Percentiles rank a stretch among this genome's conserved stretches.
Conservation (phyloP, 53 echinoderm and acorn worm species). For the Paelopatides confundens region DNA sequence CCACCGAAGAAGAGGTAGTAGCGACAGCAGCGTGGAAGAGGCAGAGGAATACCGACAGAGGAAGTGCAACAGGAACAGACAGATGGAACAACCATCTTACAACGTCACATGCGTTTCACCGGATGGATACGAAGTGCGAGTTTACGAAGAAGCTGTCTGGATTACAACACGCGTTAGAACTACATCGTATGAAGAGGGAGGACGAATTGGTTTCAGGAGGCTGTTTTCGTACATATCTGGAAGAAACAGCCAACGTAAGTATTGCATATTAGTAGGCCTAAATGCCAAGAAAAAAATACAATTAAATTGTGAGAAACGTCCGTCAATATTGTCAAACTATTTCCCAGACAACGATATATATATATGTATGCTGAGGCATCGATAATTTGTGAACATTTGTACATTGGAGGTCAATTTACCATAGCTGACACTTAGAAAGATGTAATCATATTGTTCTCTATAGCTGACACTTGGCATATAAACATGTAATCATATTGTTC, state of each 20-base stretch:
- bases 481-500: too few species aligned
- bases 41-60: not conserved
- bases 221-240: slow-evolving; percentile 66
- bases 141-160: slow-evolving; percentile 61
- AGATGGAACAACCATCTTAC: slow-evolving; percentile 47
- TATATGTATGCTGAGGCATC: too few species aligned
- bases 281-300: too few species aligned
- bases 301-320: too few species aligned
- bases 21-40: not conserved
- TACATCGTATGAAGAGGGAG: slow-evolving; percentile 51
- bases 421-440: too few species aligned
- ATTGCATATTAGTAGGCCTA: too few species aligned
- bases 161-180: slow-evolving; percentile 55
- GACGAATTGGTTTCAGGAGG: slow-evolving; percentile 42
- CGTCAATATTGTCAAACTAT: too few species aligned
- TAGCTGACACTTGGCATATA: too few species aligned
- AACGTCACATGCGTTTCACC: slow-evolving; percentile 15
- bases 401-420: too few species aligned
- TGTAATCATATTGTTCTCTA: too few species aligned
- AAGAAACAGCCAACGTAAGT: slow-evolving; percentile 57
- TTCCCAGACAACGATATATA: too few species aligned
- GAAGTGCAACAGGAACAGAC: not conserved
- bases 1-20: not conserved
- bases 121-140: slow-evolving; percentile 61
- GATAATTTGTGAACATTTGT: too few species aligned